Percentiles rank a stretch among this genome's conserved stretches.
phyloP scores from a whole-genome alignment of 2,888 invertebrate species.

The Macaria liturata region DNA sequence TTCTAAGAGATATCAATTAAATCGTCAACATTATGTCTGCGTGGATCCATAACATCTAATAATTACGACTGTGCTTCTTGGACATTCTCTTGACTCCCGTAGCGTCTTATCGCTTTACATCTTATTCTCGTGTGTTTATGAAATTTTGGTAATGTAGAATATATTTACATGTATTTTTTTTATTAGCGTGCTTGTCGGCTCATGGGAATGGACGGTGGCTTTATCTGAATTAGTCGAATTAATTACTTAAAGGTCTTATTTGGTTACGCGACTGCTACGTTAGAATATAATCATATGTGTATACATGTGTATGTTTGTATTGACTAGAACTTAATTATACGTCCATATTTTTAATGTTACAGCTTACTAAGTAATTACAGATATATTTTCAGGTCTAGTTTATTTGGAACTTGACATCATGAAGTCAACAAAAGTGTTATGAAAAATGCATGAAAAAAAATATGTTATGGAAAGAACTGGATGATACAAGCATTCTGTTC shows the following conservation, averaged over 20 bases:
- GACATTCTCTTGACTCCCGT: slow-evolving; percentile 42
- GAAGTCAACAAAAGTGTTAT: no score
- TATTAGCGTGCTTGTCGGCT: slow-evolving; percentile 33
- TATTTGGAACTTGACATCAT: no score
- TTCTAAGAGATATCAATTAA: slow-evolving; percentile 24
- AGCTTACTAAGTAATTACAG: no score
- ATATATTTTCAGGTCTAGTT: no score
- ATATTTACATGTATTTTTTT: slow-evolving; percentile 25
- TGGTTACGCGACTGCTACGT: no score
- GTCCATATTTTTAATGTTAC: no score
- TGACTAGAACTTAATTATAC: no score
- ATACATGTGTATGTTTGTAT: no score
- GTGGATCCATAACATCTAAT: slow-evolving; percentile 21
- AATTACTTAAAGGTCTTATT: slow-evolving; percentile 20
- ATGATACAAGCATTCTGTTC: no score
- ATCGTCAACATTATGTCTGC: slow-evolving; percentile 32
- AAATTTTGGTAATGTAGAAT: slow-evolving; percentile 46
- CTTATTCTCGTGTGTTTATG: slow-evolving; percentile 44
- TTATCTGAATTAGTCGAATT: slow-evolving; percentile 38
- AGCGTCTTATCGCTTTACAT: slow-evolving; percentile 48
- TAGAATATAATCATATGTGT: no score
- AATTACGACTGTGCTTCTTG: slow-evolving; percentile 36
- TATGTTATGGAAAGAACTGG: no score
- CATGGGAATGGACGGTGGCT: slow-evolving; percentile 40
- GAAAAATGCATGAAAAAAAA: no score